These are phyloP conservation scores for Apostichopus parvimensis DNA, from an alignment of 35 echinoderm and acorn worm genomes.

Conservation along the genomic window DNA sequence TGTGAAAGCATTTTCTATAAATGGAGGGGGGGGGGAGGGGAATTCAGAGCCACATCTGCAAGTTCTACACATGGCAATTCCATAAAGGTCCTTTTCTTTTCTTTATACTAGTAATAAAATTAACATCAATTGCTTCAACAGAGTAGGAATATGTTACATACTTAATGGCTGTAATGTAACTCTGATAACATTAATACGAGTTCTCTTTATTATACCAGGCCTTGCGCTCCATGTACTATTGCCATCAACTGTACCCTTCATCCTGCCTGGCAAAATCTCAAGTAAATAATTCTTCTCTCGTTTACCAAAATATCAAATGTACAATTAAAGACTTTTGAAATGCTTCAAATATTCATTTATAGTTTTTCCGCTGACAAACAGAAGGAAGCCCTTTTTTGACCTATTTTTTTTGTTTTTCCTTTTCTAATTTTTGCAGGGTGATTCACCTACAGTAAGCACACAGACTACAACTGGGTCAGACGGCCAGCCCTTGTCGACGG, in stretches of 20 bases:
- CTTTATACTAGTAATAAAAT: too few species aligned
- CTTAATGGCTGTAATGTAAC: too few species aligned
- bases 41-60: too few species aligned
- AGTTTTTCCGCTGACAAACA: neutral
- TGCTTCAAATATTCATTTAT: neutral
- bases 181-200: too few species aligned
- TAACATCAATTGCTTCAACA: too few species aligned
- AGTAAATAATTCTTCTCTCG: neutral
- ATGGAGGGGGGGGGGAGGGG: too few species aligned
- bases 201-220: too few species aligned
- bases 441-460: conserved; percentile 69
- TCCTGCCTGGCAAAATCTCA: neutral
- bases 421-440: conserved; percentile 56
- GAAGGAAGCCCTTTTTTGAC: neutral
- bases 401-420: neutral
- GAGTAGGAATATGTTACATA: too few species aligned
- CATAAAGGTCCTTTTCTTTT: too few species aligned
- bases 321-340: neutral
- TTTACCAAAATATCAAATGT: neutral
- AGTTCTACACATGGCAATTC: too few species aligned
- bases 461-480: conserved; percentile 76
- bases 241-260: neutral
- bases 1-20: too few species aligned
- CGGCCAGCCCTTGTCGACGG: conserved; percentile 67
- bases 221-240: too few species aligned